These are phyloP conservation scores for Carcina quercana DNA, from an alignment of 2,888 invertebrate species.

Conservation along the genomic window DNA sequence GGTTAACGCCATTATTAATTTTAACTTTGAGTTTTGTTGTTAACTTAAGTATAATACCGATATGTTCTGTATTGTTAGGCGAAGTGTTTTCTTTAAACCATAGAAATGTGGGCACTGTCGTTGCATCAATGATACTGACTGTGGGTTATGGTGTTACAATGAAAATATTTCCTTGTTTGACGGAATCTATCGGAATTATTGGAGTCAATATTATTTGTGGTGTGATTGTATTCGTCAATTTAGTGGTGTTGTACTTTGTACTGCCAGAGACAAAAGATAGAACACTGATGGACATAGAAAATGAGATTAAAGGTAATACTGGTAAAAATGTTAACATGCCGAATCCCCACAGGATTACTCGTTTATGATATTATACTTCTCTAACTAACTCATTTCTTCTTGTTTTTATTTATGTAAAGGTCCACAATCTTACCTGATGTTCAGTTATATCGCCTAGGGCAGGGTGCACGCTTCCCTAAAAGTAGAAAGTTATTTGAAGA, in stretches of 20 bases:
- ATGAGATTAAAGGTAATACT: slow-evolving; percentile 28
- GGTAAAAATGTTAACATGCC: too few species aligned
- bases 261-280: slow-evolving; percentile 38
- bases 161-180: slow-evolving; percentile 32
- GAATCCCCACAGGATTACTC: too few species aligned
- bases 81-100: slow-evolving; percentile 39
- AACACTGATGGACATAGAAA: slow-evolving; percentile 33
- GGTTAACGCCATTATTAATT: slow-evolving; percentile 27
- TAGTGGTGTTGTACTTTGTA: slow-evolving; percentile 24
- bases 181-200: slow-evolving; percentile 24
- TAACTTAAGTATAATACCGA: slow-evolving; percentile 27
- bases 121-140: slow-evolving; percentile 29
- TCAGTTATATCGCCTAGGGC: too few species aligned
- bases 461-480: too few species aligned
- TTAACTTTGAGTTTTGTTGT: slow-evolving; percentile 25
- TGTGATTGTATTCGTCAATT: slow-evolving; percentile 19
- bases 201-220: slow-evolving; percentile 30
- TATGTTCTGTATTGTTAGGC: slow-evolving; percentile 24
- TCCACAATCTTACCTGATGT: too few species aligned
- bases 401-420: too few species aligned
- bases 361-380: too few species aligned
- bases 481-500: too few species aligned
- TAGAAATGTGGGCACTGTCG: slow-evolving; percentile 26
- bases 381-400: too few species aligned
- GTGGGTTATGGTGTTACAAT: slow-evolving; percentile 24